A percentile compares a stretch with the other conserved stretches of the same genome.
Conservation (phyloP, 2,113 vertebrate genomes). For the Chaenocephalus aceratus region DNA sequence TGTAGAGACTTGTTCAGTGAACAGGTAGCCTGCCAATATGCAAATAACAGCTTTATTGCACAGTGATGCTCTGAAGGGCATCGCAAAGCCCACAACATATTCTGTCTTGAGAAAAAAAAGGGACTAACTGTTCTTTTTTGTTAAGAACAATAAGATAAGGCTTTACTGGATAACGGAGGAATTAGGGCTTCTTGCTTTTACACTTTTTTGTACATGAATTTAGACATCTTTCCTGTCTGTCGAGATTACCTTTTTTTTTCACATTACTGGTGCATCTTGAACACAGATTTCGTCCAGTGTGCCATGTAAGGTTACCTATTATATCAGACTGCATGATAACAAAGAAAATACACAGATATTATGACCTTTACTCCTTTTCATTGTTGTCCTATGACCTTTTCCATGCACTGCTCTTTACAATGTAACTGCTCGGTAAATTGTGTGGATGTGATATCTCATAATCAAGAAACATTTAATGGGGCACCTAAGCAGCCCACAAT, state of each 20-base stretch:
- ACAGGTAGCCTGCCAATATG: constrained; percentile 10
- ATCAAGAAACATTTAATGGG: constrained; percentile 3
- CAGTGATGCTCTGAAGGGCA: constrained; percentile 21
- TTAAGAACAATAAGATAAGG: background rate
- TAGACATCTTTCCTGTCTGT: background rate
- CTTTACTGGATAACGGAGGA: background rate
- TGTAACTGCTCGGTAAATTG: background rate
- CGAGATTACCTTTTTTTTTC: background rate
- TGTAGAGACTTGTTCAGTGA: constrained; percentile 2
- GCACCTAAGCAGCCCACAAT: constrained; percentile 24
- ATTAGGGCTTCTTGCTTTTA: background rate
- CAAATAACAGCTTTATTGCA: constrained; percentile 22
- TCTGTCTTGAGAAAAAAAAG: constrained; percentile 5
- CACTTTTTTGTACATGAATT: background rate
- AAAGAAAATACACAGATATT: background rate
- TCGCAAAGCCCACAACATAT: constrained; percentile 7
- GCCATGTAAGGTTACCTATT: background rate
- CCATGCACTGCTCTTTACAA: background rate
- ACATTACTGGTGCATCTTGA: background rate
- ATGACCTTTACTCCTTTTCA: background rate
- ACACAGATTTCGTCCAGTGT: background rate
- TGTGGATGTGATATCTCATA: constrained; percentile 19
- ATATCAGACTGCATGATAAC: background rate
- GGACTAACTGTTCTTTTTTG: background rate
- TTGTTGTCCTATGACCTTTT: constrained; percentile 7